phyloP scores from a whole-genome alignment of 2,113 vertebrate genomes.

The Elephas maximus region DNA sequence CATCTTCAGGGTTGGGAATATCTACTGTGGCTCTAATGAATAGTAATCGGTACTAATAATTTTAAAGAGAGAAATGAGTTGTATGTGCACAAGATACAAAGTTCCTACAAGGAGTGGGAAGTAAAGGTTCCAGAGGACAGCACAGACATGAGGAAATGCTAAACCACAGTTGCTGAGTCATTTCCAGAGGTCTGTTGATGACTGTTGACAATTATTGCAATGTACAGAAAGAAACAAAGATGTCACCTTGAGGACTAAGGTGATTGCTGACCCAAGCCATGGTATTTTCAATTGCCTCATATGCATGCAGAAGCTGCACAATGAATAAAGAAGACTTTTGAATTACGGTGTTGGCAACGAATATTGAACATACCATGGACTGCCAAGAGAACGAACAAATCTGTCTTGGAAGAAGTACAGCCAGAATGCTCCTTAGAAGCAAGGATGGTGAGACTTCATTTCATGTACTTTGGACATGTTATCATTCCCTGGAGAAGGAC shows the following conservation, averaged over 20 bases:
- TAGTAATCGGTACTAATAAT: not conserved
- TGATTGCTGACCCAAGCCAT: not conserved
- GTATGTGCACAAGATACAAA: not conserved
- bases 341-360: not conserved
- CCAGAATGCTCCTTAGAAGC: not conserved
- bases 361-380: not conserved
- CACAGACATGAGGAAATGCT: not conserved
- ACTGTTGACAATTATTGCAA: not conserved
- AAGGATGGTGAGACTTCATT: not conserved
- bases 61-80: slow-evolving; percentile 58
- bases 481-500: not conserved
- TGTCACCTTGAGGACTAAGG: not conserved
- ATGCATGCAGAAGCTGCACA: not conserved
- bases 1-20: slow-evolving; percentile 3
- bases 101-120: not conserved
- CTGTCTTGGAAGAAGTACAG: not conserved
- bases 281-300: not conserved
- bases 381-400: not conserved
- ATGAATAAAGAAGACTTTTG: not conserved
- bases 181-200: slow-evolving; percentile 28
- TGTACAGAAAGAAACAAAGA: not conserved
- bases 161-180: slow-evolving; percentile 15
- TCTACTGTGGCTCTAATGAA: not conserved
- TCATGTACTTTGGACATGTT: not conserved
- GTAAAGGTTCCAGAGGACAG: not conserved